Evolutionary conservation across 2,888 invertebrate species (phyloP).

Genomic region (Ommatoiulus sabulosus): DNA sequence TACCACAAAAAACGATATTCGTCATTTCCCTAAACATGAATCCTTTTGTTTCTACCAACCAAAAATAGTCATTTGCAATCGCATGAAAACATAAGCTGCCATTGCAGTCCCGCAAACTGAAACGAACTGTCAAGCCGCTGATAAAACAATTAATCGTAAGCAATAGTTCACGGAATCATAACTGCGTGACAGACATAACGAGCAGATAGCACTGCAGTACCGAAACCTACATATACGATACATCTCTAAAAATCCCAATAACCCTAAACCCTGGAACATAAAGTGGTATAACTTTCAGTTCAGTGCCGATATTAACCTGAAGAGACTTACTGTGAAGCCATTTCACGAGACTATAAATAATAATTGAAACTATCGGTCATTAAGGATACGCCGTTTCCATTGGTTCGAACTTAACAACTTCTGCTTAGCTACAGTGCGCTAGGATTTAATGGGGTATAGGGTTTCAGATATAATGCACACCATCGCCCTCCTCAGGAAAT

Average conservation of each 20-base stretch:
- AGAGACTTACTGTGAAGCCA: not conserved
- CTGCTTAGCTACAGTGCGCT: not conserved
- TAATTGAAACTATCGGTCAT: slow-evolving; percentile 38
- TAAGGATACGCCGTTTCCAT: slow-evolving; percentile 10
- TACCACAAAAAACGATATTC: no score
- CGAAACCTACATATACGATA: not conserved
- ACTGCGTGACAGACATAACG: slow-evolving; percentile 10
- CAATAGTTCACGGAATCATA: not conserved
- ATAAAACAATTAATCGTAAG: not conserved
- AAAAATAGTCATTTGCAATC: not conserved
- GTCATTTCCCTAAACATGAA: no score
- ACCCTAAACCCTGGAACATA: not conserved
- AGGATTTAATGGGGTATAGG: not conserved
- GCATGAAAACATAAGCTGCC: not conserved
- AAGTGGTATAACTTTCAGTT: not conserved
- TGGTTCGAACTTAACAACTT: slow-evolving; percentile 19
- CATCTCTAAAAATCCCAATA: slow-evolving; percentile 14
- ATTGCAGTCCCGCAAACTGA: not conserved
- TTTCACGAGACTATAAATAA: slow-evolving; percentile 7
- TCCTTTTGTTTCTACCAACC: no score
- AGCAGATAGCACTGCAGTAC: not conserved
- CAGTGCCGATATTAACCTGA: slow-evolving; percentile 1
- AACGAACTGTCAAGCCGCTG: not conserved
- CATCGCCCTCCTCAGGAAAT: not conserved
- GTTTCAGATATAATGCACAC: not conserved